These are phyloP conservation scores for Hydrolagus colliei DNA, from an alignment of 2,797 vertebrate species.

Conservation along the genomic window DNA sequence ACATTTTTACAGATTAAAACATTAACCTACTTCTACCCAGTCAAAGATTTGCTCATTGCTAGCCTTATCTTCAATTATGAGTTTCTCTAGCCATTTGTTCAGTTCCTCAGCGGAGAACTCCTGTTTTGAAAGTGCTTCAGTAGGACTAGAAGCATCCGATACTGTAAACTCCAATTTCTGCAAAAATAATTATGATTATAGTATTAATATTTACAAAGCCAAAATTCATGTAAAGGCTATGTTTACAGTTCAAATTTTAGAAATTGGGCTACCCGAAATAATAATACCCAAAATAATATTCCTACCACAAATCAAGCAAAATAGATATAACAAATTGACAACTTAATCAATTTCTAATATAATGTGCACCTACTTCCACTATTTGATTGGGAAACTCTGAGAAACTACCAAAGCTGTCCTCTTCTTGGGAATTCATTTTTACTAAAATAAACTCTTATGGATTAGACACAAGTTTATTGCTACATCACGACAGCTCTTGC, in stretches of 20 bases:
- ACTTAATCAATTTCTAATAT: not conserved
- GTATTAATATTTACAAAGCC: not conserved
- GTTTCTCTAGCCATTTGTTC: slow-evolving; percentile 75
- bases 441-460: not conserved
- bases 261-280: not conserved
- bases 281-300: not conserved
- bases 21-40: slow-evolving; percentile 85
- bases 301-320: not conserved
- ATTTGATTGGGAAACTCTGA: not conserved
- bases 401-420: slow-evolving; percentile 20
- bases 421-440: not conserved
- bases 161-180: slow-evolving; percentile 86
- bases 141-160: slow-evolving; percentile 57
- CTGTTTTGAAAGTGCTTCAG: slow-evolving; percentile 66
- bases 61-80: slow-evolving; percentile 84
- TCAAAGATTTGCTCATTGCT: slow-evolving; percentile 95
- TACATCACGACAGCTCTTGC: not conserved
- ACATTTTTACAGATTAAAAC: not conserved
- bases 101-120: slow-evolving; percentile 77
- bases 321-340: too few species aligned
- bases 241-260: not conserved
- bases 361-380: not conserved
- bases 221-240: too few species aligned
- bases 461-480: not conserved
- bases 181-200: slow-evolving; percentile 34